Evolutionary conservation across 2,888 invertebrate species (phyloP).

Genomic region (Clunio marinus): DNA sequence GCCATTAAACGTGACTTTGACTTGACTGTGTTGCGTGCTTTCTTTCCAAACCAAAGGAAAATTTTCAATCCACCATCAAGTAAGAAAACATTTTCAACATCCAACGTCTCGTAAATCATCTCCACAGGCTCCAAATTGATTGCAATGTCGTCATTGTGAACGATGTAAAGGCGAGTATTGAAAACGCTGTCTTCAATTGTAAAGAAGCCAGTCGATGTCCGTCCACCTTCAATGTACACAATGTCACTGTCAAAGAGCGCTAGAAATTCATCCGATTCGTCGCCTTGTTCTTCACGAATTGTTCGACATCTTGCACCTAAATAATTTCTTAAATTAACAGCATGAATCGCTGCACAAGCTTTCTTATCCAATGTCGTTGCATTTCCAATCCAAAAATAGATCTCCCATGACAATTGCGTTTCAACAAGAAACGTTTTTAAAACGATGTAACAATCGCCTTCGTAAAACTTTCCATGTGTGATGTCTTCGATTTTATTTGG

Average conservation of each 20-base stretch:
- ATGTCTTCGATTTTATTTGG: conserved; percentile 93
- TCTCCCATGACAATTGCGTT: conserved; percentile 84
- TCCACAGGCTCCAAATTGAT: conserved; percentile 87
- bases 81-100: conserved; percentile 88
- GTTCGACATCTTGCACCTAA: conserved; percentile 92
- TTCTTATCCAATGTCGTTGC: conserved; percentile 73
- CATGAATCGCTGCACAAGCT: conserved; percentile 75
- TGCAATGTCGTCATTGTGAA: conserved; percentile 81
- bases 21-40: conserved; percentile 81
- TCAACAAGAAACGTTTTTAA: conserved; percentile 83
- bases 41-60: conserved; percentile 78
- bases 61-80: conserved; percentile 82
- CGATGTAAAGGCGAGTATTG: conserved; percentile 77
- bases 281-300: conserved; percentile 92
- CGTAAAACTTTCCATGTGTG: conserved; percentile 96
- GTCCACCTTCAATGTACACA: conserved; percentile 95
- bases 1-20: conserved; percentile 76
- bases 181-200: conserved; percentile 90
- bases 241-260: conserved; percentile 85
- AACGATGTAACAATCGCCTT: conserved; percentile 97
- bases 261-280: conserved; percentile 95
- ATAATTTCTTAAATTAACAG: conserved; percentile 94
- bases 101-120: conserved; percentile 67
- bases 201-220: conserved; percentile 95
- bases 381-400: conserved; percentile 98